Base-by-base conservation (phyloP, 2,888 invertebrate genomes). In the Lamellibrachia columna region DNA sequence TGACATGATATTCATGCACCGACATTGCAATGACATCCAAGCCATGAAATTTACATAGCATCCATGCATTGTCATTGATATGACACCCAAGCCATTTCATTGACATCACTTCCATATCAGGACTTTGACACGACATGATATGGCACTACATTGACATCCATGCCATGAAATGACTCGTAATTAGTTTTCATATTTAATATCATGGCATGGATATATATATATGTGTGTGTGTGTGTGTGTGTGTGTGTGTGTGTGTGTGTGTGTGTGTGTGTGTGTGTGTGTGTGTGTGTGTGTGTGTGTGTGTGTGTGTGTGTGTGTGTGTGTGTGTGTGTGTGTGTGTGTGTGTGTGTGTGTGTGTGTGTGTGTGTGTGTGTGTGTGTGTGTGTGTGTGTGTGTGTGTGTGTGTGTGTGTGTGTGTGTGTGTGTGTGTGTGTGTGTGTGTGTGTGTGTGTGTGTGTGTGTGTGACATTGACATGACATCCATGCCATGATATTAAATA, bases 351-450 rank as follows among this genome's bases (percentile, higher is more conserved):
- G 40, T 90, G 90, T 15, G n/a, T 90, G n/a, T 90, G 90, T n/a
- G n/a, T 90, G n/a, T 90, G 90, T 22, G 15, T n/a, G n/a, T n/a
- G 90, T 90, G 15, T 90, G n/a, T n/a, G 90, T 90, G n/a, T 90
- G n/a, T n/a, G 90, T 90, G 90, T 90, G n/a, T 90, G 15, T 90
- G n/a, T n/a, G n/a, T 90, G 90, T n/a, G 90, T 90, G 90, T 90
- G 15, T 22, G n/a, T 90, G 90, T n/a, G 90, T 90, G n/a, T 90
- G n/a, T 15, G n/a, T 90, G 90, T 90, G 90, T 90, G n/a, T 90
- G 90, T 90, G 90, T 90, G n/a, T 90, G n/a, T n/a, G n/a, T 90
- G 90, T 90, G 90, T 90, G n/a, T 90, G n/a, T 90, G n/a, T 90
- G n/a, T n/a, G n/a, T n/a, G n/a, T 90, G n/a, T 90, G n/a, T 90